Conservation (phyloP, 2,888 invertebrate species). For the Lamellibrachia columna region DNA sequence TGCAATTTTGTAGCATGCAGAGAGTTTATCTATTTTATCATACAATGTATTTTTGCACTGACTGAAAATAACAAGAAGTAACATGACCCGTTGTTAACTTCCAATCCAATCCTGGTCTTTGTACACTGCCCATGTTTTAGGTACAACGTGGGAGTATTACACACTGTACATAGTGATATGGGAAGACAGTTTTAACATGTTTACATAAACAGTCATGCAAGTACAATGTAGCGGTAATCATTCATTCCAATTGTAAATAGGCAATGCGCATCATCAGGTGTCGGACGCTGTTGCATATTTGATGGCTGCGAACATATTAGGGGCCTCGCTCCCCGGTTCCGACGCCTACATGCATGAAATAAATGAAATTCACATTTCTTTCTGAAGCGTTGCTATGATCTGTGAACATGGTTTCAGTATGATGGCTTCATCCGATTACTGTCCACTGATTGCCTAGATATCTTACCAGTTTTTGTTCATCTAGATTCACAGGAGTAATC, state of each 20-base stretch:
- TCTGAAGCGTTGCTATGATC: background rate
- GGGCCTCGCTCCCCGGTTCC: background rate
- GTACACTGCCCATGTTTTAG: background rate
- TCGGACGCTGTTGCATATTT: background rate
- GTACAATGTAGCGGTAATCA: background rate
- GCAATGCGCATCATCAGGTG: background rate
- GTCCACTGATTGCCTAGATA: background rate
- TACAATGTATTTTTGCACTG: conserved; percentile 7
- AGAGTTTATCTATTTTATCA: conserved; percentile 16
- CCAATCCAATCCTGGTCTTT: background rate
- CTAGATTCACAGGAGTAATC: no score
- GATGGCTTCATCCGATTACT: background rate
- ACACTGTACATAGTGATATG: background rate
- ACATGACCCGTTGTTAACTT: background rate
- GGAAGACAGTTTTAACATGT: background rate
- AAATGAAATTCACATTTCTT: conserved; percentile 10
- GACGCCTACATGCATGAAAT: background rate
- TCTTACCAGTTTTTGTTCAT: background rate
- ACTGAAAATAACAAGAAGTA: background rate
- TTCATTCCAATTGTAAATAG: conserved; percentile 3
- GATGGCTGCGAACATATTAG: background rate
- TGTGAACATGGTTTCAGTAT: background rate
- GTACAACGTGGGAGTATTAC: background rate
- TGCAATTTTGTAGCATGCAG: background rate
- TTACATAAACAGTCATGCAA: background rate